Conservation (phyloP, 1,140 invertebrate genomes). For the Lepeophtheirus salmonis region DNA sequence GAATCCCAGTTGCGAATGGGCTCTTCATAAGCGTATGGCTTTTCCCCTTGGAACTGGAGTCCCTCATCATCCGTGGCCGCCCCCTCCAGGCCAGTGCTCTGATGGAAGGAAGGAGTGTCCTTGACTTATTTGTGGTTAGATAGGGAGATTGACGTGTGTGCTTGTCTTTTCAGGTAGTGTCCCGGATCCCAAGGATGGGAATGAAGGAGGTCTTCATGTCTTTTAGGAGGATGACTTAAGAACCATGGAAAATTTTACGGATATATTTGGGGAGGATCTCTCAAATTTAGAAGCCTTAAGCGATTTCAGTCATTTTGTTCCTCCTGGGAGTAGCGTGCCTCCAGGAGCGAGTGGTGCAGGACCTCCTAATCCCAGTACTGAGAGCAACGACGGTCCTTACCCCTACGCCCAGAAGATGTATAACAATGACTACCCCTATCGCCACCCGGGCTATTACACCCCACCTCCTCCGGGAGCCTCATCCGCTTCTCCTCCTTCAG, state of each 20-base stretch:
- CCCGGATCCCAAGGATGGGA: background rate
- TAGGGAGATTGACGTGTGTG: background rate
- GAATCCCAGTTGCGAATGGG: no score
- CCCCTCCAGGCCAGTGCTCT: background rate
- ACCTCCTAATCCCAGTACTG: no score
- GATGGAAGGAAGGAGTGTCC: background rate
- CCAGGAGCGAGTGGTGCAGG: background rate
- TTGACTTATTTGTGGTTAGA: background rate
- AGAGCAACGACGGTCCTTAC: no score
- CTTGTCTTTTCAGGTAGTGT: background rate
- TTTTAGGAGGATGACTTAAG: background rate
- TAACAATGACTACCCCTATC: background rate
- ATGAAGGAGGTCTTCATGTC: background rate
- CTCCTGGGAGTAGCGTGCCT: background rate
- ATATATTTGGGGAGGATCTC: slow-evolving; percentile 17
- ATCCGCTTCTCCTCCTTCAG: no score
- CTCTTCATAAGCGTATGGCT: slow-evolving; percentile 19
- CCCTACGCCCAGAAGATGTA: background rate
- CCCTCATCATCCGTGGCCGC: background rate
- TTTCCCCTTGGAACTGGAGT: slow-evolving; percentile 18
- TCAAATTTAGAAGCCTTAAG: slow-evolving; percentile 11
- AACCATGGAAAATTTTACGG: slow-evolving; percentile 18
- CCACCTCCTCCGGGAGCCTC: no score
- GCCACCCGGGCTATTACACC: background rate
- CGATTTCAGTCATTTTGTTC: slow-evolving; percentile 1